Base-by-base conservation (phyloP, 37 sponge, comb jelly and placozoan species). In the Bolinopsis microptera region DNA sequence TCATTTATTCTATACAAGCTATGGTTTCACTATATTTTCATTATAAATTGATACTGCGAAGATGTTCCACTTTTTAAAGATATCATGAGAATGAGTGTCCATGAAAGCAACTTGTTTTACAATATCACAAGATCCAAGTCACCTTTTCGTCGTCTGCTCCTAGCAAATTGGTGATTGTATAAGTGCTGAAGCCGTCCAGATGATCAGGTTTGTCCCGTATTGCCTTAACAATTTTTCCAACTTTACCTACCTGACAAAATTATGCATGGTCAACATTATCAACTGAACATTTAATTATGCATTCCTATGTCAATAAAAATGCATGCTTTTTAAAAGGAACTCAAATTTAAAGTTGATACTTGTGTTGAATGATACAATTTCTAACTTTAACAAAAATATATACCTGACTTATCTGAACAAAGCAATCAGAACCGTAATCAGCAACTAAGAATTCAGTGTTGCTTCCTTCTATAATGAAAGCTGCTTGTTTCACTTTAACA, bases 321-420 rank as follows among this genome's bases (percentile, higher is more conserved):
- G 13, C 61, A 48, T 13, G 61, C 13, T 5, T 18, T 48, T 48
- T 48, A n/a, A n/a, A n/a, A n/a, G n/a, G n/a, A n/a, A n/a, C n/a
- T n/a, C n/a, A n/a, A n/a, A n/a, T n/a, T n/a, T n/a, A n/a, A n/a
- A n/a, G n/a, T n/a, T n/a, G n/a, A n/a, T n/a, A n/a, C n/a, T n/a
- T n/a, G n/a, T n/a, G n/a, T n/a, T n/a, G n/a, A n/a, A n/a, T n/a
- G n/a, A n/a, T n/a, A n/a, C n/a, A n/a, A n/a, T n/a, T n/a, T n/a
- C n/a, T n/a, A n/a, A n/a, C n/a, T n/a, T n/a, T n/a, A n/a, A n/a
- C n/a, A n/a, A n/a, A n/a, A n/a, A n/a, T n/a, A n/a, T 48, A 24
- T 70, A 70, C 74, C 74, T 70, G 74, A 3, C 36, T 34, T 34
- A 80, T 80, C 37, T 80, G 82, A 35, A 80, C 36, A 35, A 80